These are phyloP conservation scores for Dicrurus megarhynchus DNA, from an alignment of 2,113 vertebrate genomes.

Conservation along the genomic window DNA sequence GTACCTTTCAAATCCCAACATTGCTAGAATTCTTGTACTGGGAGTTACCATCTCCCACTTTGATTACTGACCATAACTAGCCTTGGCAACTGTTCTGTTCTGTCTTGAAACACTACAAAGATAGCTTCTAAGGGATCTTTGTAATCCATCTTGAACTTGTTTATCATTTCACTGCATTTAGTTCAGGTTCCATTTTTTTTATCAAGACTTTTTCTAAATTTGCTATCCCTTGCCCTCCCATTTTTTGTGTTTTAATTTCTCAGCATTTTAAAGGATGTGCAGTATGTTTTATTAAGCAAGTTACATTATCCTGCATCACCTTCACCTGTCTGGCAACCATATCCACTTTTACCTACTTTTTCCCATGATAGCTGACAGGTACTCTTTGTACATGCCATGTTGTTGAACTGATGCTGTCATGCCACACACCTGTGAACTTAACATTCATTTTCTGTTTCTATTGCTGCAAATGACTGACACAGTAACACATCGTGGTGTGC, in stretches of 20 bases:
- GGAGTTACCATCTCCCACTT: neutral
- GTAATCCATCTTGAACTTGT: neutral
- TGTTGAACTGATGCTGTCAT: neutral
- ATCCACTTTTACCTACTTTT: neutral
- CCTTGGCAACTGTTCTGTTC: neutral
- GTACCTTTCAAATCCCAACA: neutral
- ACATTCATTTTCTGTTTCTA: neutral
- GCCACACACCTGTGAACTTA: neutral
- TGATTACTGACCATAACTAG: neutral
- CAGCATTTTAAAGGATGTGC: neutral
- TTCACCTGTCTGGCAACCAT: neutral
- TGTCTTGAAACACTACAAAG: neutral
- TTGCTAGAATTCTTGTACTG: neutral
- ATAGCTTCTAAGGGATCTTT: neutral
- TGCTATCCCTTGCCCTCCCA: neutral
- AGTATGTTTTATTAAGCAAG: neutral
- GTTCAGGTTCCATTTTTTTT: neutral
- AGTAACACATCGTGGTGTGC: accelerated
- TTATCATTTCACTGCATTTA: neutral
- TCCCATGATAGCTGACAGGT: neutral
- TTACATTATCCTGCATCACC: neutral
- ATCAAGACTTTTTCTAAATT: neutral
- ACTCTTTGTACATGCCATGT: neutral
- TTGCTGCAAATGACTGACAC: neutral
- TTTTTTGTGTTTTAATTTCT: neutral